These are phyloP conservation scores for Cotesia typhae DNA, from an alignment of 1,140 invertebrate species.

Conservation along the genomic window DNA sequence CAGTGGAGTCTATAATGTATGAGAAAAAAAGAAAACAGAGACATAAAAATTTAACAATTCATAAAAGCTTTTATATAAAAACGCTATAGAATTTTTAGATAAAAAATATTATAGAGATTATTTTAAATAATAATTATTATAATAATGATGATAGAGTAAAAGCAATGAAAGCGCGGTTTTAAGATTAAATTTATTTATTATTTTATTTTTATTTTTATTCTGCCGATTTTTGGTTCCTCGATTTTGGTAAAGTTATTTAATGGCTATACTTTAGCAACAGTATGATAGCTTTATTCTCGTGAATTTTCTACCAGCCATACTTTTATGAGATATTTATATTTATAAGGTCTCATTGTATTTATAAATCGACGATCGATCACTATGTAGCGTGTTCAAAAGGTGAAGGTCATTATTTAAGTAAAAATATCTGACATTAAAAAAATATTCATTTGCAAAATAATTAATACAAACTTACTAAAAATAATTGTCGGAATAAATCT, in stretches of 20 bases:
- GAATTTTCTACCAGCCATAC: background rate
- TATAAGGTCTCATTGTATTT: conserved; percentile 4
- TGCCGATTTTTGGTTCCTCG: background rate
- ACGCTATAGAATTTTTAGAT: conserved; percentile 10
- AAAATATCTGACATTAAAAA: background rate
- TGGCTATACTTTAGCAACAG: background rate
- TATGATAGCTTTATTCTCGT: background rate
- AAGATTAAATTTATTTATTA: background rate
- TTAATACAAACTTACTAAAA: background rate
- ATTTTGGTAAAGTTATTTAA: background rate
- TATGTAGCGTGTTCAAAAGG: background rate
- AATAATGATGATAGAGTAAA: background rate
- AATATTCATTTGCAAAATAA: background rate
- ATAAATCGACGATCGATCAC: conserved; percentile 7
- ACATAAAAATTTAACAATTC: conserved; percentile 35
- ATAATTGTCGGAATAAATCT: background rate
- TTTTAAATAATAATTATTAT: too few relatives aligned
- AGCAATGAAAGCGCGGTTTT: background rate
- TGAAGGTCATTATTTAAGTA: conserved; percentile 9
- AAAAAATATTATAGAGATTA: background rate
- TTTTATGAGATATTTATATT: background rate
- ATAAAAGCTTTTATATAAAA: conserved; percentile 9
- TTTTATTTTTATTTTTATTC: background rate
- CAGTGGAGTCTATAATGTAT: conserved; percentile 38
- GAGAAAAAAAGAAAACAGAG: conserved; percentile 36